These are phyloP conservation scores for Pteruthius melanotis DNA, from an alignment of 2,113 vertebrate species.

Conservation along the genomic window DNA sequence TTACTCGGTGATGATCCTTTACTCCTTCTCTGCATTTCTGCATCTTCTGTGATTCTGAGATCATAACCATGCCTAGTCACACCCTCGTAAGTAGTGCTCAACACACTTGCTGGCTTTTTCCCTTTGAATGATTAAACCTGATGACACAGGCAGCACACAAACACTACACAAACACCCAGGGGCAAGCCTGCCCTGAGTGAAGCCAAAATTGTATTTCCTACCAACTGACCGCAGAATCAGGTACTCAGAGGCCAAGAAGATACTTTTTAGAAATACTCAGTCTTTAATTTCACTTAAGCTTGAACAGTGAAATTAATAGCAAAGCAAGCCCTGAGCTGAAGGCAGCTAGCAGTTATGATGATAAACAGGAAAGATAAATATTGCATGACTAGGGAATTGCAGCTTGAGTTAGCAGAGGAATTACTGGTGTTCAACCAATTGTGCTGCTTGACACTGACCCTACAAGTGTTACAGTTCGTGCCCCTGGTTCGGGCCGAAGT, in stretches of 20 bases:
- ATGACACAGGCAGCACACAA: not conserved
- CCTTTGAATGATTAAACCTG: not conserved
- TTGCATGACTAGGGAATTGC: not conserved
- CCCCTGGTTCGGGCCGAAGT: too few relatives aligned
- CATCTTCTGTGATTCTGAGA: not conserved
- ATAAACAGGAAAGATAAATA: slow-evolving; percentile 32
- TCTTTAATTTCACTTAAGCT: slow-evolving; percentile 10
- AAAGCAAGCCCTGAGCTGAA: slow-evolving; percentile 19
- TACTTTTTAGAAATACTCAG: not conserved
- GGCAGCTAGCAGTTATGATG: not conserved
- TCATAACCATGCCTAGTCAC: not conserved
- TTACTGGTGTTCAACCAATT: not conserved
- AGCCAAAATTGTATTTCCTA: not conserved
- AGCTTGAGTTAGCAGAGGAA: not conserved
- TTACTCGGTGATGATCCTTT: not conserved
- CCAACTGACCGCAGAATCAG: not conserved
- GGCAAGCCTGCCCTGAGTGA: not conserved
- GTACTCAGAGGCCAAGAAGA: not conserved
- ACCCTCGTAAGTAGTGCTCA: not conserved
- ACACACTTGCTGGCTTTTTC: not conserved
- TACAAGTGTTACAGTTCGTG: too few relatives aligned
- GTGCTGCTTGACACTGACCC: not conserved
- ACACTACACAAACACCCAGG: not conserved
- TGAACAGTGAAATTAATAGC: not conserved
- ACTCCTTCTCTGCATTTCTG: not conserved